Base-by-base conservation (phyloP, 1,140 invertebrate species). In the Anastatus disparis region DNA sequence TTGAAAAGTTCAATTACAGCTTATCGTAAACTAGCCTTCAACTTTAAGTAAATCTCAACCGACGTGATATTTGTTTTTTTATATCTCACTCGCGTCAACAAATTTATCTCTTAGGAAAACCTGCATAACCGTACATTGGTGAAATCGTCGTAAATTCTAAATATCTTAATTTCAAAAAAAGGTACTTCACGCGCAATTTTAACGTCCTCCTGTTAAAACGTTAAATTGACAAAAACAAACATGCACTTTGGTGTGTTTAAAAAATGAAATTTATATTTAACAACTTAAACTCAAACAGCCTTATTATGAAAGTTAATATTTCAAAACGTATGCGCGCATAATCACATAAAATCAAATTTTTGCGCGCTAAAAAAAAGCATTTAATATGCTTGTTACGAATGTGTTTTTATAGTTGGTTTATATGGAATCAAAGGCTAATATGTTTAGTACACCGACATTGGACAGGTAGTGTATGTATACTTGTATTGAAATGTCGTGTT, bases 401-500 rank as follows among this genome's bases (percentile, higher is more conserved):
- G n/a, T 0, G 27, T 15, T 40, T n/a, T 40, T 40, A 40, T 17
- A 15, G 12, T 44, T 40, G 40, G 40, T 13, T 15, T 8, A n/a
- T n/a, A n/a, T n/a, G n/a, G 8, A 46, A 61, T 61, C 40, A 46
- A 61, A 61, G 40, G 15, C 12, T n/a, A n/a, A n/a, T n/a, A n/a
- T n/a, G n/a, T n/a, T 4, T 13, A 22, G 13, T 17, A 46, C n/a
- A 13, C 26, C 38, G 42, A n/a, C 35, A 31, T n/a, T 8, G 12
- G 10, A 58, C 20, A 15, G 8, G 29, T 13, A n/a, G 50, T 22
- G 48, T 22, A n/a, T 26, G 17, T 22, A 52, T 42, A 24, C 17
- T 15, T 15, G 55, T 50, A 68, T 58, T 68, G 65, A 68, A 50
- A 68, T 24, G 20, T 68, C 55, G 53, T 13, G 55, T 26, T 6